These are phyloP conservation scores for Adineta ricciae DNA, from an alignment of 2,888 invertebrate species.

Conservation along the genomic window DNA sequence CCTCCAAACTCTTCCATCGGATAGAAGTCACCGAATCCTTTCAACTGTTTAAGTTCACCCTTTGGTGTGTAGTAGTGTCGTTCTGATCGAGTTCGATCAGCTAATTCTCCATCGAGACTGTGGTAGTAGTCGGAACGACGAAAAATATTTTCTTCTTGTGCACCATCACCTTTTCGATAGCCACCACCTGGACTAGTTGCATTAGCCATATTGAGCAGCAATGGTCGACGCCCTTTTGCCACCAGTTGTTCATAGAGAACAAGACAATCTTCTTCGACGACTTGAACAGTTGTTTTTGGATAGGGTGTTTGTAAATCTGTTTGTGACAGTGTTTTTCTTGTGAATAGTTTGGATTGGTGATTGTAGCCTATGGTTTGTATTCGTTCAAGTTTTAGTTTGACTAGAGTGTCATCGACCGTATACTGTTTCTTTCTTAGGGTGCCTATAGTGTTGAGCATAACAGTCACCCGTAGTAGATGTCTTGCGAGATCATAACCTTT, in stretches of 20 bases:
- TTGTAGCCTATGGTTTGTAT: too few species aligned
- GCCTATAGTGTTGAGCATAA: too few species aligned
- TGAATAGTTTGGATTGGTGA: neutral
- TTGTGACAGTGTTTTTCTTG: neutral
- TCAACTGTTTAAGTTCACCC: neutral
- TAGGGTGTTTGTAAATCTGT: neutral
- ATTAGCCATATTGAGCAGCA: neutral
- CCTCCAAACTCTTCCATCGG: conserved; percentile 1
- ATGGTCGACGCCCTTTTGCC: neutral
- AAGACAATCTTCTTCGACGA: neutral
- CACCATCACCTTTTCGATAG: conserved; percentile 1
- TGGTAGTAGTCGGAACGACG: neutral
- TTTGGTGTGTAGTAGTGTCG: neutral
- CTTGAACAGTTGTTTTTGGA: neutral
- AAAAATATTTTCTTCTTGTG: neutral
- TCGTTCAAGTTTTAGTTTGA: too few species aligned
- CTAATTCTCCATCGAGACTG: neutral
- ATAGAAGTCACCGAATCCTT: neutral
- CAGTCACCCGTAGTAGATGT: too few species aligned
- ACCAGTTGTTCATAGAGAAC: neutral
- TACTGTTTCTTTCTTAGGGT: too few species aligned
- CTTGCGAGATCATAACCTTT: neutral
- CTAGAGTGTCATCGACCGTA: too few species aligned
- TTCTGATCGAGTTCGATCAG: neutral
- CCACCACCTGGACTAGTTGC: neutral